Base-by-base conservation (phyloP, 2,113 vertebrate species). In the Anarrhichthys ocellatus region DNA sequence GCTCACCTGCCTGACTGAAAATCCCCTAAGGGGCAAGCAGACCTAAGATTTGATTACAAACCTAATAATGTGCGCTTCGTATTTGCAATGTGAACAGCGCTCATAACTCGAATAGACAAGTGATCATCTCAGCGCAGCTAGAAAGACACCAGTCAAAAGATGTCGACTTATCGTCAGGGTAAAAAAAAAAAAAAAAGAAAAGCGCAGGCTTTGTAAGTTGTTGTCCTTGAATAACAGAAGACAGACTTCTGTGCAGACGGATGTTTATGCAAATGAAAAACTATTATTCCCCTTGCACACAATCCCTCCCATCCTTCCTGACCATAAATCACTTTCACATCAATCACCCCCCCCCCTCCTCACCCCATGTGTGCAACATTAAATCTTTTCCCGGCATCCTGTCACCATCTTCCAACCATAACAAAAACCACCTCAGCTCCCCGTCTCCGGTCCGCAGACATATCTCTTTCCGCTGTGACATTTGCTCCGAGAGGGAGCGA, bases 11-110 rank as follows among this genome's bases (percentile, higher is more conserved):
- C 77, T 87, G 87, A 76, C 80, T 83, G 73, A 84, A 84, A 86
- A 88, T 74, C 74, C 91, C 91, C 80, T 18, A 36, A 71, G 85
- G 85, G 91, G 82, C 72, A 71, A 72, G 73, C 76, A 84, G 83
- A 88, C 80, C 90, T 90, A 87, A 78, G 81, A 91, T 91, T 94
- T 91, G 90, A 95, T 92, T 92, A 94, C 87, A 89, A 90, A 89
- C 80, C 90, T 87, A 92, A 92, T 94, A 93, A 89, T 50, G 77
- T 80, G 84, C 88, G 86, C 81, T 82, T 84, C 84, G 78, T 84
- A 90, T 91, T 90, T 86, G 82, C 88, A 67, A 88, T 29, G 87
- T 80, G 88, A 90, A 87, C 83, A 72, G 71, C 44, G 44, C 73
- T 78, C 80, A 69, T 78, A 84, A 90, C 87, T 82, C 54, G 56